Conservation (phyloP, 1,140 invertebrate species). For the Panagrolaimus sp. region DNA sequence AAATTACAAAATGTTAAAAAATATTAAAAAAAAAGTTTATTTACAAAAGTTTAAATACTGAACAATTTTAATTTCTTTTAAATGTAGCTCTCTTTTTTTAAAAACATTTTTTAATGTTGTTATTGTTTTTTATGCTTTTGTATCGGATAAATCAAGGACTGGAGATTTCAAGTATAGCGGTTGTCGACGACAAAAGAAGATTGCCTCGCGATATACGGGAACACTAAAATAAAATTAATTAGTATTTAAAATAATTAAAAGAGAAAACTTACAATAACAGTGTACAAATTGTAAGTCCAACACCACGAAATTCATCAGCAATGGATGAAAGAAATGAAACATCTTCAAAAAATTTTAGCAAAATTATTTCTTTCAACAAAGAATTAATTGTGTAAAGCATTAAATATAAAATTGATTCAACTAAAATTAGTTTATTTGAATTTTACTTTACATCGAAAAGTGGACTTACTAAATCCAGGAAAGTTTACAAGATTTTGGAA, state of each 20-base stretch:
- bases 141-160: not conserved
- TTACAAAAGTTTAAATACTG: too few relatives aligned
- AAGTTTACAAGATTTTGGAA: not conserved
- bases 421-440: not conserved
- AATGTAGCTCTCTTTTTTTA: too few relatives aligned
- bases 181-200: not conserved
- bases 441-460: not conserved
- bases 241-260: too few relatives aligned
- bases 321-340: not conserved
- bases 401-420: not conserved
- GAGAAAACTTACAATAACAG: too few relatives aligned
- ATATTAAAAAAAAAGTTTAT: too few relatives aligned
- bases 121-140: too few relatives aligned
- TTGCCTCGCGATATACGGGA: not conserved
- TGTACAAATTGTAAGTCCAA: not conserved
- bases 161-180: not conserved
- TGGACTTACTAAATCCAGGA: slow-evolving; percentile 6
- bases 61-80: too few relatives aligned
- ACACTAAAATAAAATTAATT: too few relatives aligned
- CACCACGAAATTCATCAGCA: not conserved
- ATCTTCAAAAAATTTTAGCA: not conserved
- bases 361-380: not conserved
- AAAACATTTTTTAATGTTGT: too few relatives aligned
- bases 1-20: too few relatives aligned
- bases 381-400: not conserved